phyloP scores from a whole-genome alignment of 2,888 invertebrate genomes.

The Idaea dimidiata region DNA sequence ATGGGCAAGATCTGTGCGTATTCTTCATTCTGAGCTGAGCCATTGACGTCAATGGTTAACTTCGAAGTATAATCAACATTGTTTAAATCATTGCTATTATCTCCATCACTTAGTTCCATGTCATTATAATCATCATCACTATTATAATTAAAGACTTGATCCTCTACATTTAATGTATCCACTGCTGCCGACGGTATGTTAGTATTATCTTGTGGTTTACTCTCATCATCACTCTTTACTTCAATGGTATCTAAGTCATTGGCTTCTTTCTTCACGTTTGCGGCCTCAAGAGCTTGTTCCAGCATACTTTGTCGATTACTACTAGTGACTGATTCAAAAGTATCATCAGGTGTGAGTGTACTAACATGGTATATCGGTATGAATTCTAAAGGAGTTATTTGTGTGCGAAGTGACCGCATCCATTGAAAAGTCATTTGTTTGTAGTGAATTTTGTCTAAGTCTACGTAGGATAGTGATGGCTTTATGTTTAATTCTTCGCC shows the following conservation, averaged over 20 bases:
- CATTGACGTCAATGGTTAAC: constrained; percentile 33
- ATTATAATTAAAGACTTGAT: constrained; percentile 14
- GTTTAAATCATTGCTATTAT: background rate
- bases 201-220: background rate
- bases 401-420: constrained; percentile 29
- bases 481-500: constrained; percentile 39
- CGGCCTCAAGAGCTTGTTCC: background rate
- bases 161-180: constrained; percentile 17
- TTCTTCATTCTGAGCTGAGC: constrained; percentile 56
- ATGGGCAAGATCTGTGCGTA: constrained; percentile 63
- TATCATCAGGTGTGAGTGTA: constrained; percentile 45
- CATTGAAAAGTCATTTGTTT: constrained; percentile 55
- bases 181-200: constrained; percentile 14
- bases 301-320: background rate
- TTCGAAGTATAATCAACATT: background rate
- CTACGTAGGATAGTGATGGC: constrained; percentile 51
- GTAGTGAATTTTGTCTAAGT: constrained; percentile 43
- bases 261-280: constrained; percentile 21
- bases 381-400: constrained; percentile 27
- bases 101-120: constrained; percentile 14
- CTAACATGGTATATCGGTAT: constrained; percentile 51
- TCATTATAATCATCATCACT: constrained; percentile 24
- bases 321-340: constrained; percentile 32
- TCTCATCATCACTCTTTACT: constrained; percentile 16
- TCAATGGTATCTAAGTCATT: constrained; percentile 31